Base-by-base conservation (phyloP, 2,113 vertebrate genomes). In the Psilopsiagon aymara region DNA sequence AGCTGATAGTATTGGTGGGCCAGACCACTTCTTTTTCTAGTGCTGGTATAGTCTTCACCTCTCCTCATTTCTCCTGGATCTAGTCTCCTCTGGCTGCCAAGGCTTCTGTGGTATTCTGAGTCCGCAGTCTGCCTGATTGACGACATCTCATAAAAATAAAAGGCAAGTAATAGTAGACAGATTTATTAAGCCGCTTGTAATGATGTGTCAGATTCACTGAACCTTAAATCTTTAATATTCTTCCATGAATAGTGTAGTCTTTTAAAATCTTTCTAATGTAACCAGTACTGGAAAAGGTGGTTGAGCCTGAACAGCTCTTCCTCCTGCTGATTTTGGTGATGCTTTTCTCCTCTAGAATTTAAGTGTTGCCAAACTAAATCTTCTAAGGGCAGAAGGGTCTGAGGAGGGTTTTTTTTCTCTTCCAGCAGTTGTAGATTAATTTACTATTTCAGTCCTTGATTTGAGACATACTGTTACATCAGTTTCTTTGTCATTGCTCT, bases 141-240 rank as follows among this genome's bases (percentile, higher is more conserved):
- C 4, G 13, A 59, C 37, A 81, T 74, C 63, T 77, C 55, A 81
- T 89, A 81, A 88, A 95, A 95, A 86, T 90, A 91, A 90, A 74
- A 75, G 31, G 55, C 57, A 53, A 86, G 27, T 88, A 82, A 78
- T 70, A 74, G 28, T 29, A 81, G 55, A 59, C 63, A 82, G 53
- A 62, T 68, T 85, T 88, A 81, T 7, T 76, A 92, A 93, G 68
- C 18, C 21, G 18, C 27, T 86, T 82, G 7, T 70, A 90, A 90
- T 53, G 53, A 51, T 69, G 46, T 75, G 60, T 75, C 60, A 68
- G 18, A 90, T 77, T 96, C 76, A 92, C 16, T 39, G 63, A 80
- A 49, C 49, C 43, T 74, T 92, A 69, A 77, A 63, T 80, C 27
- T 82, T 77, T 35, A 31, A 15, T 86, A 27, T 90, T 95, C 87